Evolutionary conservation across 2,797 vertebrate species (phyloP).

Genomic region (Danio aesculapii): DNA sequence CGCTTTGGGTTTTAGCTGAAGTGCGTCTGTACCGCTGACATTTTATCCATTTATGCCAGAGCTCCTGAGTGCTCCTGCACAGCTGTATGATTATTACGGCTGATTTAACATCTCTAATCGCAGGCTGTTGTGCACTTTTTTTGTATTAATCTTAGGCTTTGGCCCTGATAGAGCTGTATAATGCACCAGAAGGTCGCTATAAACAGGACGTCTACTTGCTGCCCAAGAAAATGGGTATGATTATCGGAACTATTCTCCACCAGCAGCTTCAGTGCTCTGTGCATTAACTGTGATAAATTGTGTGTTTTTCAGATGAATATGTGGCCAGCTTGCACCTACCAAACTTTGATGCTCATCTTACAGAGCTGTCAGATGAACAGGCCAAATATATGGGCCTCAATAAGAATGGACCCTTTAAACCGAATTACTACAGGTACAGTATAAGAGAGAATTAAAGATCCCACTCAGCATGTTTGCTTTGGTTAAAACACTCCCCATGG

Average conservation of each 20-base stretch:
- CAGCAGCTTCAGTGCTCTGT: background rate
- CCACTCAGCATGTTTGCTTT: too few relatives aligned
- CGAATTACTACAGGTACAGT: slow-evolving; percentile 91
- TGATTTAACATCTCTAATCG: slow-evolving; percentile 20
- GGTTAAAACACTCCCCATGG: too few relatives aligned
- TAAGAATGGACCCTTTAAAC: slow-evolving; percentile 90
- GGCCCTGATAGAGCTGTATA: slow-evolving; percentile 96
- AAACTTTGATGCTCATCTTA: slow-evolving; percentile 90
- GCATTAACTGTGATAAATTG: slow-evolving; percentile 5
- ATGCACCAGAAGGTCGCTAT: slow-evolving; percentile 95
- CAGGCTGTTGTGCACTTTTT: slow-evolving; percentile 45
- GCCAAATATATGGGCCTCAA: slow-evolving; percentile 90
- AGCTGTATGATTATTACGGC: slow-evolving; percentile 6
- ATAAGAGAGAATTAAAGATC: background rate
- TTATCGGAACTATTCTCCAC: background rate
- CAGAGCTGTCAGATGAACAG: slow-evolving; percentile 88
- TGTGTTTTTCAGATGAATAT: slow-evolving; percentile 86
- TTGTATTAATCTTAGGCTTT: slow-evolving; percentile 80
- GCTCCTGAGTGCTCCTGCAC: slow-evolving; percentile 8
- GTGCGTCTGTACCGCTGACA: background rate
- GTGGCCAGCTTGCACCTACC: slow-evolving; percentile 96
- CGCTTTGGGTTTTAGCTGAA: background rate
- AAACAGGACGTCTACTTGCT: slow-evolving; percentile 98
- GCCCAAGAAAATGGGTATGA: slow-evolving; percentile 97
- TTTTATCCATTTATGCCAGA: slow-evolving; percentile 9